phyloP scores from a whole-genome alignment of 2,113 vertebrate species.

The Plestiodon gilberti region DNA sequence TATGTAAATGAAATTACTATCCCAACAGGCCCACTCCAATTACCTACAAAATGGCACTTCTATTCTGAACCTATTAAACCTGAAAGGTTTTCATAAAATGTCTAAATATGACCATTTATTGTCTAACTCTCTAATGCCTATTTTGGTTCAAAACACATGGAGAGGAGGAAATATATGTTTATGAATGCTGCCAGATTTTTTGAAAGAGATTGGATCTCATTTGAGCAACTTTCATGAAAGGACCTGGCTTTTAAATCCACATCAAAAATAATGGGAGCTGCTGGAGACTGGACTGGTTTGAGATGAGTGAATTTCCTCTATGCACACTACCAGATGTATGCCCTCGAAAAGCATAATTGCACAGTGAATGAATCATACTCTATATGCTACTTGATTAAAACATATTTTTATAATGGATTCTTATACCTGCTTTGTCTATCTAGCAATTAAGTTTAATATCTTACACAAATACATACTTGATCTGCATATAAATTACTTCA shows the following conservation, averaged over 20 bases:
- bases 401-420: conserved; percentile 51
- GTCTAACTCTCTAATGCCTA: neutral
- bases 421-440: conserved; percentile 56
- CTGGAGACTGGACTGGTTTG: conserved; percentile 47
- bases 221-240: conserved; percentile 16
- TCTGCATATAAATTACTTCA: conserved; percentile 53
- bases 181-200: neutral
- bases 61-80: neutral
- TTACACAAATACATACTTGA: conserved; percentile 55
- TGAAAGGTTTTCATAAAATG: conserved; percentile 5
- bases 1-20: neutral
- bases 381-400: conserved; percentile 57
- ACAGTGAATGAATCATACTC: conserved; percentile 57
- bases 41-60: neutral
- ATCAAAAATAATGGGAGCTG: conserved; percentile 32
- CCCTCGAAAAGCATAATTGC: conserved; percentile 44
- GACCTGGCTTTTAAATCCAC: conserved; percentile 49
- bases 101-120: neutral
- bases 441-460: conserved; percentile 68
- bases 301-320: conserved; percentile 56
- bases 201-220: conserved; percentile 33
- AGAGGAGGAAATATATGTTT: neutral
- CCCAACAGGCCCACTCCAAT: neutral
- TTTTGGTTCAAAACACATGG: neutral
- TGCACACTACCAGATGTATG: conserved; percentile 55